Evolutionary conservation across 2,797 vertebrate species (phyloP).

Genomic region (Diplodus sargus): DNA sequence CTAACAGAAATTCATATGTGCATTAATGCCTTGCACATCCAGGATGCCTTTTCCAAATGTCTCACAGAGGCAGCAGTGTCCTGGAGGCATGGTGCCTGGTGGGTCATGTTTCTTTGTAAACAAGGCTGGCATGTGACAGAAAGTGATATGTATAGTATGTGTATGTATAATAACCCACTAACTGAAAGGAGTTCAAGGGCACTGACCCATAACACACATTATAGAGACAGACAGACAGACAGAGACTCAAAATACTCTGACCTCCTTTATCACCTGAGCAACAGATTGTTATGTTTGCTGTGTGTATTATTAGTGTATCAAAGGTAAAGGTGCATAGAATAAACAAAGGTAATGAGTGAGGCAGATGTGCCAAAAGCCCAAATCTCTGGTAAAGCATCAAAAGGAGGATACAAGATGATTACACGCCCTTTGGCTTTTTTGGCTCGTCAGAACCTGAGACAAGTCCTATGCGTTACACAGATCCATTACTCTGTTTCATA

Average conservation of each 20-base stretch:
- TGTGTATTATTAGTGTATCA: constrained; percentile 13
- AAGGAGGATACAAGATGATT: background rate
- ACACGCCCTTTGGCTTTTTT: constrained; percentile 19
- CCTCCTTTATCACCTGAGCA: constrained; percentile 47
- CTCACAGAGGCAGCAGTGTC: background rate
- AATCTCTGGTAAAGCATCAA: constrained; percentile 8
- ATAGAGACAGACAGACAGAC: constrained; percentile 3
- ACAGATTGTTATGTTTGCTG: constrained; percentile 28
- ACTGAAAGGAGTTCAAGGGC: constrained; percentile 11
- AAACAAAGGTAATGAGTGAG: constrained; percentile 24
- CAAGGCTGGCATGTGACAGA: constrained; percentile 5
- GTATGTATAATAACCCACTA: too few relatives aligned
- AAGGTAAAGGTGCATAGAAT: background rate
- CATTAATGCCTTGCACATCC: background rate
- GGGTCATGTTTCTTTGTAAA: constrained; percentile 43
- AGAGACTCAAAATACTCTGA: constrained; percentile 27
- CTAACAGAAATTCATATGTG: background rate
- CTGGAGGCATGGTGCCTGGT: background rate
- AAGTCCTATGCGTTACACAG: constrained; percentile 40
- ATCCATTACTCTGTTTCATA: constrained; percentile 75
- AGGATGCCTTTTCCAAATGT: background rate
- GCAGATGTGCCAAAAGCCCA: background rate
- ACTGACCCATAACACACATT: constrained; percentile 15
- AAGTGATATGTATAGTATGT: background rate
- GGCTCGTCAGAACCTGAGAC: constrained; percentile 20